Evolutionary conservation across 2,888 invertebrate genomes (phyloP).

Genomic region (Aporophyla nigra): DNA sequence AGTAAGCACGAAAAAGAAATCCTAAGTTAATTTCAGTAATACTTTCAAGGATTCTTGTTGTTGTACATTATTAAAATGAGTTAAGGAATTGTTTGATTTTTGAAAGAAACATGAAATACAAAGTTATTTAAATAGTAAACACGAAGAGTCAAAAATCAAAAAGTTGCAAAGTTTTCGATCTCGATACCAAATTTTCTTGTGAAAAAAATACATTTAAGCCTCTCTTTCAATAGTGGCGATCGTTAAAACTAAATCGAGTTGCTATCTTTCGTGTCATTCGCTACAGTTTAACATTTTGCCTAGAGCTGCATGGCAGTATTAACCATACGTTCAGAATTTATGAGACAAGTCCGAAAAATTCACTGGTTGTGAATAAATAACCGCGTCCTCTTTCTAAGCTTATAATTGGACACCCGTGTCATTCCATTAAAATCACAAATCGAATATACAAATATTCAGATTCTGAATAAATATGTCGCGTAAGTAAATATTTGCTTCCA

Average conservation of each 20-base stretch:
- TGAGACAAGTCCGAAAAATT: conserved; percentile 4
- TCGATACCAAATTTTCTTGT: conserved; percentile 30
- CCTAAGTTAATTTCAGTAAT: conserved; percentile 11
- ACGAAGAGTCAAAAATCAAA: neutral
- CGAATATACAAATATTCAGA: conserved; percentile 33
- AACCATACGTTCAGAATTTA: conserved; percentile 16
- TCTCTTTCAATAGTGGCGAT: conserved; percentile 16
- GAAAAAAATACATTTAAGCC: conserved; percentile 9
- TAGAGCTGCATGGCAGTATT: neutral
- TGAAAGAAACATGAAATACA: neutral
- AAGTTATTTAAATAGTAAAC: neutral
- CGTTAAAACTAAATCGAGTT: conserved; percentile 36
- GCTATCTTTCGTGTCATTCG: conserved; percentile 20
- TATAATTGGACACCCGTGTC: conserved; percentile 16
- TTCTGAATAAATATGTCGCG: conserved; percentile 31
- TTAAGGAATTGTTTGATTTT: neutral
- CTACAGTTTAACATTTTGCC: conserved; percentile 11
- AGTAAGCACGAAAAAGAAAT: conserved; percentile 16
- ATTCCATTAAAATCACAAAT: conserved; percentile 42
- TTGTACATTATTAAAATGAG: conserved; percentile 1
- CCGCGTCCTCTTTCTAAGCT: neutral
- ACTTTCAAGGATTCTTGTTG: neutral
- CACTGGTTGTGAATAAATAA: conserved; percentile 22
- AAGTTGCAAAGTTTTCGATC: conserved; percentile 1
- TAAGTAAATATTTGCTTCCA: conserved; percentile 43